These are phyloP conservation scores for Stenurella melanura DNA, from an alignment of 2,888 invertebrate genomes.

Conservation along the genomic window DNA sequence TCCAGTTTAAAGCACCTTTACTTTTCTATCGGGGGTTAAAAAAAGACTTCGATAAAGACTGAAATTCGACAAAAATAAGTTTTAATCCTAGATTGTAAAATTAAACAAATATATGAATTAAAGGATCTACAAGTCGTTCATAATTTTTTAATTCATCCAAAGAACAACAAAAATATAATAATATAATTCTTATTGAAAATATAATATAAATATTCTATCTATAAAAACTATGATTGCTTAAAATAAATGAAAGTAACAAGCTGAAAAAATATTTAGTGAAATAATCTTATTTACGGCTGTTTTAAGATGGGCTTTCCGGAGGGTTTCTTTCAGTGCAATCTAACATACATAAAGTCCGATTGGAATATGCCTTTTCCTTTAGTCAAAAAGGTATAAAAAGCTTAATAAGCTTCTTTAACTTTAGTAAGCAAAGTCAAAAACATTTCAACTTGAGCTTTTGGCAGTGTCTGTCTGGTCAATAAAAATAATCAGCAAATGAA, in stretches of 20 bases:
- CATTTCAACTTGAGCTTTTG: conserved; percentile 49
- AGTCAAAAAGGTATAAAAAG: conserved; percentile 48
- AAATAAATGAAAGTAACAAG: background rate
- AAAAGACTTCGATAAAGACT: too few relatives aligned
- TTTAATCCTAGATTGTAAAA: too few relatives aligned
- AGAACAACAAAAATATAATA: too few relatives aligned
- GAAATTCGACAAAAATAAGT: too few relatives aligned
- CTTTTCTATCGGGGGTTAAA: too few relatives aligned
- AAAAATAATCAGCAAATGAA: conserved; percentile 70
- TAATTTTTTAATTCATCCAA: too few relatives aligned
- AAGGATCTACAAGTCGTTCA: too few relatives aligned
- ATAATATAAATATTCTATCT: too few relatives aligned
- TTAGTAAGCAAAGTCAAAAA: conserved; percentile 41
- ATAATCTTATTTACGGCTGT: background rate
- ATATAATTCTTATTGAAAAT: too few relatives aligned
- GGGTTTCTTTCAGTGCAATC: background rate
- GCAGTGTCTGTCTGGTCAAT: conserved; percentile 64
- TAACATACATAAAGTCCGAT: conserved; percentile 5
- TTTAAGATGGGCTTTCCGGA: background rate
- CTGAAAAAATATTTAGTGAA: background rate
- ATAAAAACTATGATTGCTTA: too few relatives aligned
- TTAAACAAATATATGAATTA: too few relatives aligned
- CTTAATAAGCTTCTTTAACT: conserved; percentile 53
- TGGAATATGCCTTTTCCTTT: conserved; percentile 20
- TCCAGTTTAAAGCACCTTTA: too few relatives aligned